A percentile compares a stretch with the other conserved stretches of the same genome.
Evolutionary conservation across 2,113 vertebrate species (phyloP).

Genomic region (Oncorhynchus clarkii): DNA sequence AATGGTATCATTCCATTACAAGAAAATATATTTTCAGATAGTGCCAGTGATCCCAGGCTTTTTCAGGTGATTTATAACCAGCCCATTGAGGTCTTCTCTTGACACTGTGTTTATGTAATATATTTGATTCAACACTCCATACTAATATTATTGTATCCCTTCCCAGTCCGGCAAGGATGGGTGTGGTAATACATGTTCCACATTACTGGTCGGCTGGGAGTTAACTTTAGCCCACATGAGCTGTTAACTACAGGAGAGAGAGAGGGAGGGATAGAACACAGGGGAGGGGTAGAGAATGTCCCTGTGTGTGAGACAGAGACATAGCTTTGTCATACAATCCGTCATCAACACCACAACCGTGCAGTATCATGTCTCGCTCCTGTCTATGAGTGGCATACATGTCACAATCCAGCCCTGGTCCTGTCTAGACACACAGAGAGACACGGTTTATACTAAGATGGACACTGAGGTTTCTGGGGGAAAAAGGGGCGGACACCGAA

Average conservation of each 20-base stretch:
- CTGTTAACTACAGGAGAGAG: slow-evolving; percentile 42
- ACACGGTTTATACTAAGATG: slow-evolving; percentile 10
- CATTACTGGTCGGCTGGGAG: slow-evolving; percentile 54
- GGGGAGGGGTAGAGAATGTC: slow-evolving; percentile 27
- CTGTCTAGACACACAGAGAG: slow-evolving; percentile 42
- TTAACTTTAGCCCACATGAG: slow-evolving; percentile 69
- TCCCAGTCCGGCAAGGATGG: slow-evolving; percentile 48
- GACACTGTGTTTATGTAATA: slow-evolving; percentile 48
- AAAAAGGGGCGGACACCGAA: not conserved
- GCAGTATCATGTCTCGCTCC: slow-evolving; percentile 32
- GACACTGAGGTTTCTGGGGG: slow-evolving; percentile 6
- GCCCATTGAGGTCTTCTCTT: slow-evolving; percentile 13
- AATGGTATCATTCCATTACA: slow-evolving; percentile 31
- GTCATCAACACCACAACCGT: slow-evolving; percentile 26
- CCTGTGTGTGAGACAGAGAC: slow-evolving; percentile 36
- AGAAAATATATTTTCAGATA: slow-evolving; percentile 45
- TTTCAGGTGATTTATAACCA: slow-evolving; percentile 8
- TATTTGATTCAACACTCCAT: slow-evolving; percentile 28
- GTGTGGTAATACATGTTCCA: slow-evolving; percentile 62
- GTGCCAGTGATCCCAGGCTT: slow-evolving; percentile 33
- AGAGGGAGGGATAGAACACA: too few relatives aligned
- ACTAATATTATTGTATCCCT: slow-evolving; percentile 7
- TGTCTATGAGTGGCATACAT: slow-evolving; percentile 44
- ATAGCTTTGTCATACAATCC: slow-evolving; percentile 48
- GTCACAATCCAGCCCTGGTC: slow-evolving; percentile 32